Evolutionary conservation across 1,140 invertebrate species (phyloP), one percentile per base, ranked within the genome.

Genomic region (Cydia amplana): DNA sequence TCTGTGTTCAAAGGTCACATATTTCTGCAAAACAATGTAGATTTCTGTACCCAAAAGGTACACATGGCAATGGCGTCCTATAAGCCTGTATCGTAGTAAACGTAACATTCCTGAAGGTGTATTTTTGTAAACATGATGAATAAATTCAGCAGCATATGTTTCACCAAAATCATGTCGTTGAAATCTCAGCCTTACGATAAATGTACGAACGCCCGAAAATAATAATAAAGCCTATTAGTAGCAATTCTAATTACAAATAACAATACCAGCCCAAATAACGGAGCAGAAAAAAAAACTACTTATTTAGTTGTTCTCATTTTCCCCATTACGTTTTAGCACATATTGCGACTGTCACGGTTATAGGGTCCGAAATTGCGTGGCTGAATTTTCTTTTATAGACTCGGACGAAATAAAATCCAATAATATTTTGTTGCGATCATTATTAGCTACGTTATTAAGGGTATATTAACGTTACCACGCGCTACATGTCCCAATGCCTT

Each of bases 301-400:
- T 40, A 43, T 16, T 40, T 36, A 40, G 32, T n/a, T n/a, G 36
- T 12, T 12, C 28, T 40, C 32, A 40, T 70, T 70, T 70, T 70
- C 65, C 65, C 36, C 16, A 70, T 43, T 43, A 70, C 20, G 14
- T 40, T 70, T 43, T 70, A 70, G 36, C 32, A 40, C 65, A 70
- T 70, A 70, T 70, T 70, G 32, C 32, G 16, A 70, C 25, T 70
- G 32, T 70, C 65, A 70, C 18, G 32, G 65, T 70, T 67, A 70
- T 70, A 70, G 36, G 36, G n/a, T 18, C n/a, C 65, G 32, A 7
- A 70, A 40, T 70, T 70, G 65, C 32, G 65, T 20, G n/a, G 65
- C 28, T 16, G 32, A 70, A 43, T 23, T 67, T 18, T 43, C 65
- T 43, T 70, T 70, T 70, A 70, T 70, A 70, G 65, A 70, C 65